Base-by-base conservation (phyloP, 2,888 invertebrate species). In the Spodoptera exigua region DNA sequence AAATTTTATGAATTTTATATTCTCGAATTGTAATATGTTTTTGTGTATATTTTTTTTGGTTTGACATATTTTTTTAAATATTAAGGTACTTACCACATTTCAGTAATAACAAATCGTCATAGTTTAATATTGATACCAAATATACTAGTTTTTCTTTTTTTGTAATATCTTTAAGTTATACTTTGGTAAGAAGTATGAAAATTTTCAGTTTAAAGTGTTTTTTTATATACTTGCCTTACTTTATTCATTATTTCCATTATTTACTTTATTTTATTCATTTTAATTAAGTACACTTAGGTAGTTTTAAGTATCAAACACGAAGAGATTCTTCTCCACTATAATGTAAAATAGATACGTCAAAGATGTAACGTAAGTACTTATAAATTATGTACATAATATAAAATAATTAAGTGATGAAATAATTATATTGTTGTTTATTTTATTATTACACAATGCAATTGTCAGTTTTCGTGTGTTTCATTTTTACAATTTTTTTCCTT, bases 261-360 rank as follows among this genome's bases (percentile, higher is more conserved):
- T 45, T 27, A 27, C 7, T 10, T 47, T n/a, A 49, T 39, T 12
- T 37, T 56, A 32, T 1, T 13, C 32, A 17, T 17, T 39, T n/a
- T 16, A 27, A 40, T 27, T 40, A 9, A n/a, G n/a, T 18, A 27
- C 7, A 27, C 27, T 43, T 52, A 39, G 4, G 21, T 43, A 39
- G 4, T 34, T 43, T 43, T 63, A 58, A 67, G 49, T 35, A 0
- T n/a, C n/a, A n/a, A n/a, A n/a, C 48, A 65, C 32, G 75, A 77
- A 83, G 86, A 83, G 86, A 84, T 79, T 66, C 61, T 48, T 61
- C 75, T 84, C 86, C 86, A 86, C 85, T 87, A 66, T 52, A 18
- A 54, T 12, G 32, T 43, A 36, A 2, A 34, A 7, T 18, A 46
- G 36, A 34, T 46, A 47, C 11, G 2, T 11, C 21, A 35, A 11